A percentile compares a stretch with the other conserved stretches of the same genome.
Evolutionary conservation across 92 coral and sea anemone species (phyloP).

Genomic region (Porites lobata): DNA sequence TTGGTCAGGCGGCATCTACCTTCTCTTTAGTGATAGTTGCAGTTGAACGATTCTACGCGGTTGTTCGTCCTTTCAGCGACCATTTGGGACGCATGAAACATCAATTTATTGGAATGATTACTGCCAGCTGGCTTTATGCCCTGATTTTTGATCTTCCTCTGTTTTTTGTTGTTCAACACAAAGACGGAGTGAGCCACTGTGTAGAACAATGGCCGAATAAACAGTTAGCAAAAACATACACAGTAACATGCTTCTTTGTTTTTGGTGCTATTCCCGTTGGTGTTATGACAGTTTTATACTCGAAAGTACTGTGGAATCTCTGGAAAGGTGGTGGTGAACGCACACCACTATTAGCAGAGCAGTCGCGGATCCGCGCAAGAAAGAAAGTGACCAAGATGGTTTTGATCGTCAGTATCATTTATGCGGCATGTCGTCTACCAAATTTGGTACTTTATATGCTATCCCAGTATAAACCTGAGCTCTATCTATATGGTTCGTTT

Average conservation of each 20-base stretch:
- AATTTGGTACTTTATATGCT: constrained; percentile 76
- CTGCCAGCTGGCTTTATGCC: constrained; percentile 35
- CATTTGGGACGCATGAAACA: neutral
- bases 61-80: constrained; percentile 26
- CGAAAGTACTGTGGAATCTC: constrained; percentile 61
- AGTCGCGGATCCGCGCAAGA: constrained; percentile 47
- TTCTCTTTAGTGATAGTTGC: constrained; percentile 39
- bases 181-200: neutral
- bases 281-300: constrained; percentile 64
- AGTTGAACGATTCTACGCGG: constrained; percentile 53
- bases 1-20: constrained; percentile 48
- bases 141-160: constrained; percentile 24
- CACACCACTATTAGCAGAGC: constrained; percentile 55
- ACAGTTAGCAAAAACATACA: constrained; percentile 59
- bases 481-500: constrained; percentile 65
- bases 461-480: constrained; percentile 56
- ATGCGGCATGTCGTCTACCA: constrained; percentile 73
- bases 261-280: constrained; percentile 76
- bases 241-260: constrained; percentile 67
- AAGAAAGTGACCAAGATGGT: constrained; percentile 79
- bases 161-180: neutral
- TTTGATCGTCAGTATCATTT: constrained; percentile 68
- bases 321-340: constrained; percentile 61
- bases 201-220: constrained; percentile 17
- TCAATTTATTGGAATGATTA: constrained; percentile 4